Evolutionary conservation across 30 jellyfish, hydroid and myxozoan species (phyloP), one percentile per base, ranked within the genome.

Genomic region (Turritopsis rubra): DNA sequence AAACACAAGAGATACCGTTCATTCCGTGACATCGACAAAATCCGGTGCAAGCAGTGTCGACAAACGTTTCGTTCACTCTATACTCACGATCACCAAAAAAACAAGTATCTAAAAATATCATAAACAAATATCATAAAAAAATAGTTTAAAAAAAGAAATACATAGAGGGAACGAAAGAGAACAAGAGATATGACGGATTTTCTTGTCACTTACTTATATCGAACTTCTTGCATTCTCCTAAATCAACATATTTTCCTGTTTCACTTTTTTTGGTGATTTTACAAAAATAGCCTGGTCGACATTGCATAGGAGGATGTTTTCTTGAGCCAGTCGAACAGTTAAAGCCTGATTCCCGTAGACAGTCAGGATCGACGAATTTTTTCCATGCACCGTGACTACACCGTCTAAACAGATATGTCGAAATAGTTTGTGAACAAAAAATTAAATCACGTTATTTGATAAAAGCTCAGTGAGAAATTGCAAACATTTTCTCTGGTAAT

Each of bases 301-400:
- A 90, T 7, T 22, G 1, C 22, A 90, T 86, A 65, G 52, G 78
- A 52, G 82, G 88, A 53, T 90, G 93, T 72, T 79, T 80, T 23
- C 71, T 75, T 16, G 97, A 85, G 72, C 80, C 81, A 16, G 89
- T 93, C 28, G 97, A 82, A 84, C 97, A 90, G 20, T 83, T 75
- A 86, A 54, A 90, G 73, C 92, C 97, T 72, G 75, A 28, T 22
- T 73, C 87, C 52, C 82, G 82, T 81, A 90, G 82, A 79, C 97
- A 90, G 19, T 29, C 72, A 28, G 75, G 13, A 73, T 85, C 88
- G 16, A 66, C 71, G 1, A 16, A 13, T 83, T 89, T 80, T 28
- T 72, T 60, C 90, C 90, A 90, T 52, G 75, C 65, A 24, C 97
- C 97, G 54, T 90, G 91, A 53, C 73, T 66, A 66, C 97, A 90